Conservation (phyloP, 2,797 vertebrate species). For the Enteromius thamalakanensis region DNA sequence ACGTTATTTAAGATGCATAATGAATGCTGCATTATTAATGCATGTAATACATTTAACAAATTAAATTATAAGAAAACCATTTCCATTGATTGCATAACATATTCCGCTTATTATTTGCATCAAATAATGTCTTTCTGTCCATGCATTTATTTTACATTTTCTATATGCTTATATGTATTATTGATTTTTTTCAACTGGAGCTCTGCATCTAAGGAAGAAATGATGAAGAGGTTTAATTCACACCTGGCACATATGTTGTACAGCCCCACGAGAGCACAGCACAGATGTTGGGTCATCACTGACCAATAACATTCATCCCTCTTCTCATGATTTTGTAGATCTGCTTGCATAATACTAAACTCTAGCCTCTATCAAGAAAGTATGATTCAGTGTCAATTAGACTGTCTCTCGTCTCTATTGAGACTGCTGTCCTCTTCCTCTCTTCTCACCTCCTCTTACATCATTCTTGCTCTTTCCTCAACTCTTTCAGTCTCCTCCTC, state of each 20-base stretch:
- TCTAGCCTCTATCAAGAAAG: conserved; percentile 32
- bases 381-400: conserved; percentile 31
- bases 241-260: neutral
- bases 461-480: neutral
- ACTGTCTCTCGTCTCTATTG: conserved; percentile 25
- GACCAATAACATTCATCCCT: conserved; percentile 7
- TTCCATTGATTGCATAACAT: neutral
- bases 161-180: too few species aligned
- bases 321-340: conserved; percentile 4
- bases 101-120: neutral
- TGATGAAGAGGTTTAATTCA: conserved; percentile 5
- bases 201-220: neutral
- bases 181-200: neutral
- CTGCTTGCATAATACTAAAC: neutral
- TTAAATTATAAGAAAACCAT: neutral
- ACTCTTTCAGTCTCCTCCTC: conserved; percentile 3
- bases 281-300: conserved; percentile 3
- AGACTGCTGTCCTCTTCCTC: conserved; percentile 14
- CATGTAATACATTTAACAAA: neutral
- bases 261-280: neutral
- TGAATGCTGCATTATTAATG: neutral
- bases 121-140: neutral
- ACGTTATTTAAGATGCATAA: neutral
- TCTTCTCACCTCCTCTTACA: conserved; percentile 25
- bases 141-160: too few species aligned